These are phyloP conservation scores for Silurus aristotelis DNA, from an alignment of 2,797 vertebrate genomes.

Conservation along the genomic window DNA sequence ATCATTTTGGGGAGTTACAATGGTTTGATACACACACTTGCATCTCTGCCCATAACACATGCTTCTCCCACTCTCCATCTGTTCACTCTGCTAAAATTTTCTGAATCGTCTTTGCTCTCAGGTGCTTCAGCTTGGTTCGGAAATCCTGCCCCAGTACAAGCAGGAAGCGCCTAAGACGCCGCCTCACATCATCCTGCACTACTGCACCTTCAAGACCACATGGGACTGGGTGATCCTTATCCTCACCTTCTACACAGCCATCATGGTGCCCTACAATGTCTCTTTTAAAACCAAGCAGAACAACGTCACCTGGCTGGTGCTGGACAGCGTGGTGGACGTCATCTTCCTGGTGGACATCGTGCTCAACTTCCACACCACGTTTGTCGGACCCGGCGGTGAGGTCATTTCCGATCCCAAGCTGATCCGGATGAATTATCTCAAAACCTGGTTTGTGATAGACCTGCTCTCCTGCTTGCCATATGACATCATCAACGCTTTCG, in stretches of 20 bases:
- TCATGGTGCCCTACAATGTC: constrained; percentile 97
- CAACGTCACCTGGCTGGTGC: constrained; percentile 94
- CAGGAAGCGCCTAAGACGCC: constrained; percentile 97
- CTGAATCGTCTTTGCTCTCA: constrained; percentile 55
- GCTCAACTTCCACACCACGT: constrained; percentile 97
- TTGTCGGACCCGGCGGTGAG: constrained; percentile 93
- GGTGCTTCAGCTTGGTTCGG: constrained; percentile 93
- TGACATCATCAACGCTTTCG: constrained; percentile 98
- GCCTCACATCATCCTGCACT: constrained; percentile 95
- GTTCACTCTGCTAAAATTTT: neutral
- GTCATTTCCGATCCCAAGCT: constrained; percentile 96
- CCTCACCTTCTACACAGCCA: constrained; percentile 97
- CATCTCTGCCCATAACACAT: constrained; percentile 21
- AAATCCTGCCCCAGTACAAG: constrained; percentile 98
- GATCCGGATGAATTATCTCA: constrained; percentile 97
- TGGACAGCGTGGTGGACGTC: constrained; percentile 95
- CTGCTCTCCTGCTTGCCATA: constrained; percentile 96
- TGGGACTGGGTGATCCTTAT: constrained; percentile 99
- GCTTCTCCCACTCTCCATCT: constrained; percentile 13
- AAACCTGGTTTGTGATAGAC: constrained; percentile 98
- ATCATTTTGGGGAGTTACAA: neutral
- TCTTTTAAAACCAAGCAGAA: constrained; percentile 98
- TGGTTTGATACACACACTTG: constrained; percentile 16
- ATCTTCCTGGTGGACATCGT: constrained; percentile 98
- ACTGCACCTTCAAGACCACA: constrained; percentile 97